These are phyloP conservation scores for Aphodius granarius DNA, from an alignment of 2,888 invertebrate species.

Conservation along the genomic window DNA sequence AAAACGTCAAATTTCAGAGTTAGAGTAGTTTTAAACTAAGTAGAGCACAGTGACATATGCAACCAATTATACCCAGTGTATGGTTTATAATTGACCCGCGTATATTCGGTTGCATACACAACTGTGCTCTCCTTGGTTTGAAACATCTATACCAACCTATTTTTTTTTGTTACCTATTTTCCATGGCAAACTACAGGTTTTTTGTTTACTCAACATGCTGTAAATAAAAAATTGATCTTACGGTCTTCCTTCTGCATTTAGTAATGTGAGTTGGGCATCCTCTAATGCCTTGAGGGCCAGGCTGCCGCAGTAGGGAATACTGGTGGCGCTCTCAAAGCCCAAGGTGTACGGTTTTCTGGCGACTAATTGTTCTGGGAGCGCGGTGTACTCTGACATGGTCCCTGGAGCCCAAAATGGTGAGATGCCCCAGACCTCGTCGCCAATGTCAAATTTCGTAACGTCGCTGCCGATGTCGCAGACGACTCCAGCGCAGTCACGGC, in stretches of 20 bases:
- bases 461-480: constrained; percentile 63
- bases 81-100: too few relatives aligned
- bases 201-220: too few relatives aligned
- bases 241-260: constrained; percentile 58
- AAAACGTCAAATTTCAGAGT: too few relatives aligned
- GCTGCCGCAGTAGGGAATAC: constrained; percentile 63
- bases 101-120: too few relatives aligned
- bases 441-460: constrained; percentile 61
- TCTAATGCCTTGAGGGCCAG: constrained; percentile 59
- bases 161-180: too few relatives aligned
- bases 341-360: constrained; percentile 60
- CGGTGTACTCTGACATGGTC: constrained; percentile 59
- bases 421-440: constrained; percentile 64
- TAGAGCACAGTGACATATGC: too few relatives aligned
- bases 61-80: too few relatives aligned
- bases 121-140: too few relatives aligned
- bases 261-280: constrained; percentile 54
- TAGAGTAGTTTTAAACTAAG: too few relatives aligned
- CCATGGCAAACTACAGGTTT: too few relatives aligned
- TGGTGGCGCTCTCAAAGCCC: constrained; percentile 62
- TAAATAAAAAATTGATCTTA: constrained; percentile 35
- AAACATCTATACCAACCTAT: too few relatives aligned
- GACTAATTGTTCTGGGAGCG: constrained; percentile 58
- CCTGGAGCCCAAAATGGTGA: constrained; percentile 63
- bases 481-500: constrained; percentile 65